phyloP scores from a whole-genome alignment of 2,797 vertebrate genomes.

The Knipowitschia caucasica region DNA sequence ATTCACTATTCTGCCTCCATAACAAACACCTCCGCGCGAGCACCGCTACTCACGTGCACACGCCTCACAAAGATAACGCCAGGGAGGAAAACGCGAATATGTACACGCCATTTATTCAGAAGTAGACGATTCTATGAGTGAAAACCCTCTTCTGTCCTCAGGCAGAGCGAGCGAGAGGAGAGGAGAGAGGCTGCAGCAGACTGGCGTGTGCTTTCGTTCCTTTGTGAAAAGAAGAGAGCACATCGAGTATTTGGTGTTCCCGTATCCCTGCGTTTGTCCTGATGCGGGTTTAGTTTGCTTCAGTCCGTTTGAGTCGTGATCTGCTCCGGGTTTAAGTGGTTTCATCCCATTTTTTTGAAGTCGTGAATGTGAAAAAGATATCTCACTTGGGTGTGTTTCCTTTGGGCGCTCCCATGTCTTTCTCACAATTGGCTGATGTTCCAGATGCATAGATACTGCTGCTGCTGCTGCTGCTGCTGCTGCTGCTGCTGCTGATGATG shows the following conservation, averaged over 20 bases:
- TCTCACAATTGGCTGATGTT: too few relatives aligned
- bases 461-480: too few relatives aligned
- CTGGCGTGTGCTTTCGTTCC: not conserved
- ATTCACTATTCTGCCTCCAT: constrained; percentile 12
- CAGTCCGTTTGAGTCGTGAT: too few relatives aligned
- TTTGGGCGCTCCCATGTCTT: too few relatives aligned
- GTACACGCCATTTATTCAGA: constrained; percentile 1
- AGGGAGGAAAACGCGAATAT: not conserved
- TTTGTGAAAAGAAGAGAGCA: not conserved
- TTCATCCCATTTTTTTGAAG: too few relatives aligned
- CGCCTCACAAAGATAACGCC: not conserved
- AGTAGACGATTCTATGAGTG: not conserved
- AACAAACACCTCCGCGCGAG: constrained; percentile 22
- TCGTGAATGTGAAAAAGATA: too few relatives aligned
- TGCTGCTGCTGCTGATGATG: too few relatives aligned
- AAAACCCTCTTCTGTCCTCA: not conserved
- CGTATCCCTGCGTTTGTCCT: too few relatives aligned
- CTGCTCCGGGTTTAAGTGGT: too few relatives aligned
- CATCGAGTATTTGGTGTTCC: not conserved
- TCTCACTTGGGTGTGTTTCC: too few relatives aligned
- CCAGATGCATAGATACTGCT: too few relatives aligned
- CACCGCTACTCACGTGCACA: not conserved
- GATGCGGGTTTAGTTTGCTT: too few relatives aligned
- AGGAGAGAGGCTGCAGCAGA: not conserved
- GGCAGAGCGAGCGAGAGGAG: not conserved